phyloP scores from a whole-genome alignment of 2,113 vertebrate species.

The Macaca nemestrina region DNA sequence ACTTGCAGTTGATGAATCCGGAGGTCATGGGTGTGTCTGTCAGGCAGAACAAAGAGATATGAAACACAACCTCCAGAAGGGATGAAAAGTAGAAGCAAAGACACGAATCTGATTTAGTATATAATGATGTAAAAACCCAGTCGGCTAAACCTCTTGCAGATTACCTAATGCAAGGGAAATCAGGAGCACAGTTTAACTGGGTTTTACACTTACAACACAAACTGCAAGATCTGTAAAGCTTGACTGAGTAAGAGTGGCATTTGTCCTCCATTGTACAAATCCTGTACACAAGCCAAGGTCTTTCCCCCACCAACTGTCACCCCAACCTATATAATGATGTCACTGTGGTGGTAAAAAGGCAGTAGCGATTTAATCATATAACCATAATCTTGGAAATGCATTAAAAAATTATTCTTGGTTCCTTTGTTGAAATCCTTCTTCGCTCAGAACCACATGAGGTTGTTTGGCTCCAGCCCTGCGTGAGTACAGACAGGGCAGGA shows the following conservation, averaged over 20 bases:
- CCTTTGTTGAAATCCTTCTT: neutral
- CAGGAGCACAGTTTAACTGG: neutral
- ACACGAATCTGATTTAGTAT: neutral
- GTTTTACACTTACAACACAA: neutral
- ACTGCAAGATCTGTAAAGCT: neutral
- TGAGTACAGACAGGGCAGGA: neutral
- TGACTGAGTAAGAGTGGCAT: neutral
- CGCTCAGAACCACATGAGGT: neutral
- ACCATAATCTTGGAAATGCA: neutral
- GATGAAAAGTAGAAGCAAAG: neutral
- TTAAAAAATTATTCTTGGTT: neutral
- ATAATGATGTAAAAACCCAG: neutral
- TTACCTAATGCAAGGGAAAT: slow-evolving; percentile 7
- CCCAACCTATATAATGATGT: neutral
- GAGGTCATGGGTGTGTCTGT: slow-evolving; percentile 96
- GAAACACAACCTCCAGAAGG: neutral
- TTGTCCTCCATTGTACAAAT: neutral
- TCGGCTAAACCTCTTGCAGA: neutral
- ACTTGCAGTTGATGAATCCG: slow-evolving; percentile 97
- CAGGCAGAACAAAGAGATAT: neutral
- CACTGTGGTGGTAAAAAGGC: neutral
- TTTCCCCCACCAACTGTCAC: neutral
- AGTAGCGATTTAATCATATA: neutral
- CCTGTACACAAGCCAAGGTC: neutral
- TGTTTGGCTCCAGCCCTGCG: neutral